A percentile compares a stretch with the other conserved stretches of the same genome.
phyloP scores from a whole-genome alignment of 2,888 invertebrate genomes.

The Halictus ligatus region DNA sequence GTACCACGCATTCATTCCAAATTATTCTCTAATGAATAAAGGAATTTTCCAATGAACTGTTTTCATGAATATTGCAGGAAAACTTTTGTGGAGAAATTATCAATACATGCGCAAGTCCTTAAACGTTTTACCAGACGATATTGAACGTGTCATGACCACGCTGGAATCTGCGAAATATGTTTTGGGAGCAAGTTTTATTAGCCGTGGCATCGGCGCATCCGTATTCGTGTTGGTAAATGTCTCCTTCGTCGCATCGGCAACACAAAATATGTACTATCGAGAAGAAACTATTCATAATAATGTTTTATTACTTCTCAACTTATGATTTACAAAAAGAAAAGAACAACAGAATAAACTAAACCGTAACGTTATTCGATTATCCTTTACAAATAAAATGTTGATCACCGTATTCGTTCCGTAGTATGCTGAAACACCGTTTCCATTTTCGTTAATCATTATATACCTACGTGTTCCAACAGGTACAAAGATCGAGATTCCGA shows the following conservation, averaged over 20 bases:
- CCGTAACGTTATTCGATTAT: background rate
- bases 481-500: conserved; percentile 45
- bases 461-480: conserved; percentile 41
- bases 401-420: background rate
- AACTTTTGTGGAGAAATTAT: conserved; percentile 52
- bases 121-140: conserved; percentile 24
- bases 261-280: conserved; percentile 2
- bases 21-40: conserved; percentile 5
- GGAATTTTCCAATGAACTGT: conserved; percentile 21
- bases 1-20: conserved; percentile 19
- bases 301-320: background rate
- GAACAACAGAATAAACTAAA: conserved; percentile 20
- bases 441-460: conserved; percentile 13
- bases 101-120: conserved; percentile 30
- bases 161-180: conserved; percentile 45
- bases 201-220: conserved; percentile 43
- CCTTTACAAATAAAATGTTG: conserved; percentile 26
- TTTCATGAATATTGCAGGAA: conserved; percentile 44
- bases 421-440: background rate
- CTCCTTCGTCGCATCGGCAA: background rate
- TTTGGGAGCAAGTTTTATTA: conserved; percentile 51
- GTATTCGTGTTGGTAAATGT: conserved; percentile 57
- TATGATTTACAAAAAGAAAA: conserved; percentile 9
- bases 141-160: conserved; percentile 37
- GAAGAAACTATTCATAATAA: background rate